Conservation (phyloP, 92 coral and sea anemone genomes). For the Phenganax marumi region DNA sequence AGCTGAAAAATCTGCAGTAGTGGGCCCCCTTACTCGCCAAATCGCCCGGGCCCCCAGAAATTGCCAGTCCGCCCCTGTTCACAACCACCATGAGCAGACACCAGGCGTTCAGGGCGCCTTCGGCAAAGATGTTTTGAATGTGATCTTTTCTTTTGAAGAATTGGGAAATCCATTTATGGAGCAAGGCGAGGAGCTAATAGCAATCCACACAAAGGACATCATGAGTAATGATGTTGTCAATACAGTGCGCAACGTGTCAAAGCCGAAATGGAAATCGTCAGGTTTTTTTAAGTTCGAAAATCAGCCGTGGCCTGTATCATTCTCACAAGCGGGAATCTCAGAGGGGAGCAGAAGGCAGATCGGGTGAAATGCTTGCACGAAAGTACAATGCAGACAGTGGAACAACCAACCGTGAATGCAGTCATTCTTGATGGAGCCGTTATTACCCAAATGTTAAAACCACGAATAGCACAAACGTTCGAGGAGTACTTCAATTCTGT, state of each 20-base stretch:
- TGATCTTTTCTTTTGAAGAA: conserved; percentile 53
- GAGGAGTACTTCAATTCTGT: conserved; percentile 66
- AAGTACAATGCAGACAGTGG: conserved; percentile 42
- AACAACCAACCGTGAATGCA: conserved; percentile 61
- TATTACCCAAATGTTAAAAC: conserved; percentile 65
- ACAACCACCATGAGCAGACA: conserved; percentile 54
- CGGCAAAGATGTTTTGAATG: conserved; percentile 56
- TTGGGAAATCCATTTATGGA: conserved; percentile 62
- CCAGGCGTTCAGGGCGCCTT: conserved; percentile 50
- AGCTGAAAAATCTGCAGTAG: too few species aligned
- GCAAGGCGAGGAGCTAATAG: conserved; percentile 50
- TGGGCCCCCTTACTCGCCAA: too few species aligned
- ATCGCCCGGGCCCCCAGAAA: too few species aligned
- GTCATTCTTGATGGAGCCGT: conserved; percentile 72
- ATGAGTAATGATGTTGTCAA: neutral
- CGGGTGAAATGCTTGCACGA: conserved; percentile 68
- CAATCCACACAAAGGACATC: conserved; percentile 53
- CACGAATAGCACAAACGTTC: conserved; percentile 63
- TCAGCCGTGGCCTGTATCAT: conserved; percentile 74
- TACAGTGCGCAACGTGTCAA: conserved; percentile 49
- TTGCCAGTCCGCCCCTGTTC: too few species aligned
- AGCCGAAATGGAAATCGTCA: conserved; percentile 69
- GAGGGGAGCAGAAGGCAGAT: conserved; percentile 74
- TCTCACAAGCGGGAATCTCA: conserved; percentile 62
- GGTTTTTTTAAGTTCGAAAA: conserved; percentile 61